Evolutionary conservation across 35 echinoderm and acorn worm species (phyloP).

Genomic region (Eucidaris tribuloides): DNA sequence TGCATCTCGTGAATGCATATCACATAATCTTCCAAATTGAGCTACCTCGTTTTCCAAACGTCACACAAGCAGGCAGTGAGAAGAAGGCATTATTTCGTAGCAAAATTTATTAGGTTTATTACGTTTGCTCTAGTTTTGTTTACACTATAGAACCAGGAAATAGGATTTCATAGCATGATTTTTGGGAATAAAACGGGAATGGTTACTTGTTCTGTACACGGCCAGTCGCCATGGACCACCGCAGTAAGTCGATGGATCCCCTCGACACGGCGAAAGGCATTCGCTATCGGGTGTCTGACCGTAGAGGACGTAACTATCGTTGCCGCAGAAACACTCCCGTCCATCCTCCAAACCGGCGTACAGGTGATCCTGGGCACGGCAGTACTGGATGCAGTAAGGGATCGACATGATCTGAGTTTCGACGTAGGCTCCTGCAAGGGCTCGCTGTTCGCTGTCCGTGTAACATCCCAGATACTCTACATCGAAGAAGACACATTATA

Average conservation of each 20-base stretch:
- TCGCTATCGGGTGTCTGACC: conserved; percentile 17
- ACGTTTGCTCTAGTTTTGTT: too few relatives aligned
- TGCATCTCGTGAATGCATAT: too few relatives aligned
- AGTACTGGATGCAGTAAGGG: conserved; percentile 6
- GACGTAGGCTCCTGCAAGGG: background rate
- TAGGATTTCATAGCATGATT: too few relatives aligned
- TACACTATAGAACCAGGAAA: too few relatives aligned
- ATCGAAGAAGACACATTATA: too few relatives aligned
- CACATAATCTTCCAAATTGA: too few relatives aligned
- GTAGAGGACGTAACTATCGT: conserved; percentile 1
- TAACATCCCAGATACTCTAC: conserved; percentile 48
- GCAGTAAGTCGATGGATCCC: background rate
- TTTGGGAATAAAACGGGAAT: background rate
- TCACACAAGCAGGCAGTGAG: too few relatives aligned
- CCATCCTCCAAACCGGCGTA: conserved; percentile 29
- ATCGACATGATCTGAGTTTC: background rate
- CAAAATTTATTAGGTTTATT: too few relatives aligned
- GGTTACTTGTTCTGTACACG: conserved; percentile 19
- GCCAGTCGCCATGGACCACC: conserved; percentile 37
- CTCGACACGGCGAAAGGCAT: conserved; percentile 7
- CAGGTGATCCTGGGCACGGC: background rate
- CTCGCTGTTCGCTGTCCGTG: background rate
- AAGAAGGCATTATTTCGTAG: too few relatives aligned
- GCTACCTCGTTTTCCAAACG: too few relatives aligned
- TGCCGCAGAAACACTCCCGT: background rate